A percentile compares a stretch with the other conserved stretches of the same genome.
phyloP scores from a whole-genome alignment of 2,888 invertebrate species.

The Eumacrocentrus americanus region DNA sequence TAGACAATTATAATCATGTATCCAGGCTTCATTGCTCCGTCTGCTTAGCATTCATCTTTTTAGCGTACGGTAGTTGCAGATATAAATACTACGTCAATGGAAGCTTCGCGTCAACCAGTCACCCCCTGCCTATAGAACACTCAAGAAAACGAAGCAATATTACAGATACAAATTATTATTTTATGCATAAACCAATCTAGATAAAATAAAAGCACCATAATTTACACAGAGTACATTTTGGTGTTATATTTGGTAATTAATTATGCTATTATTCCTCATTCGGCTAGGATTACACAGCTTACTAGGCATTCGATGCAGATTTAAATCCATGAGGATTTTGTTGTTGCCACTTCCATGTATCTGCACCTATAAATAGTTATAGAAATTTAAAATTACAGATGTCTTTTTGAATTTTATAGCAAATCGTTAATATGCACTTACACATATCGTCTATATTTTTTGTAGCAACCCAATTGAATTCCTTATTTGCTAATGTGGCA shows the following conservation, averaged over 20 bases:
- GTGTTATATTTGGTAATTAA: neutral
- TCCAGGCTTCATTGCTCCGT: neutral
- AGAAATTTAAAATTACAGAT: no score
- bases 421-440: conserved; percentile 56
- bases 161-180: neutral
- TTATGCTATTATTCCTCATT: neutral
- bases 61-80: no score
- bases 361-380: conserved; percentile 63
- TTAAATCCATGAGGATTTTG: conserved; percentile 78
- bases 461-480: conserved; percentile 85
- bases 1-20: neutral
- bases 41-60: neutral
- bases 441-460: conserved; percentile 83
- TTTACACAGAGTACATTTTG: neutral
- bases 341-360: conserved; percentile 89
- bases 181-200: no score
- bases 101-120: neutral
- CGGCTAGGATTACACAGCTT: neutral
- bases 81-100: neutral
- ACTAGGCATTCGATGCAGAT: neutral
- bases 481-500: conserved; percentile 74
- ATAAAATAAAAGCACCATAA: neutral
- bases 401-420: no score
- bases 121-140: neutral
- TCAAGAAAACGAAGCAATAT: neutral